Percentiles rank a stretch among this genome's conserved stretches.
These are phyloP conservation scores for Serranus cabrilla DNA, from an alignment of 2,797 vertebrate genomes.

Conservation along the genomic window DNA sequence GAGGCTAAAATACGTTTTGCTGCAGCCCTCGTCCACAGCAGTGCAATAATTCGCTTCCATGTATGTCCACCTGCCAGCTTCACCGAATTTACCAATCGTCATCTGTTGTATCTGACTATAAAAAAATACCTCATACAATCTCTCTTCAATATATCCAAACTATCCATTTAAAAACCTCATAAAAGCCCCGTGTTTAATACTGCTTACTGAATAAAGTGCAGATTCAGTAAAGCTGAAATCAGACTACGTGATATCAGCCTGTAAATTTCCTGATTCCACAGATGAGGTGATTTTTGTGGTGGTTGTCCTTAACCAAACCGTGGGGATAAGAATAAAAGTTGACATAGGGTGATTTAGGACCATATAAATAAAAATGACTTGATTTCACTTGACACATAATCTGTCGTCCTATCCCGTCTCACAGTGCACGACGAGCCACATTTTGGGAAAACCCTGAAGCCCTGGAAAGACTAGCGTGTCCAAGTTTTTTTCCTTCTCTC, in stretches of 20 bases:
- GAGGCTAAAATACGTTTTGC: too few relatives aligned
- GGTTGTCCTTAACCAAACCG: not conserved
- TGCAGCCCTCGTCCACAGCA: too few relatives aligned
- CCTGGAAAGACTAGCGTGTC: not conserved
- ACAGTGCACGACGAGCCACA: not conserved
- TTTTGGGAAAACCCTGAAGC: not conserved
- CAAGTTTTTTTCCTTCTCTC: not conserved
- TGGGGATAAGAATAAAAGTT: not conserved
- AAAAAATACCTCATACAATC: too few relatives aligned
- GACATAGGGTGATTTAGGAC: not conserved
- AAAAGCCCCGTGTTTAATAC: not conserved
- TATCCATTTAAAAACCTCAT: not conserved
- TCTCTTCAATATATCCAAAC: too few relatives aligned
- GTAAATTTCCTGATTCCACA: not conserved
- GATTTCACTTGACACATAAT: constrained; percentile 7
- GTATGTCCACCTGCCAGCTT: too few relatives aligned
- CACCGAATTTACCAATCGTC: too few relatives aligned
- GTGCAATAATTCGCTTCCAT: too few relatives aligned
- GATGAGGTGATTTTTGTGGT: not conserved
- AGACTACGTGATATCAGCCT: not conserved
- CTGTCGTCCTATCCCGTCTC: not conserved
- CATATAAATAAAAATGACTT: not conserved
- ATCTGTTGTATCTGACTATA: too few relatives aligned
- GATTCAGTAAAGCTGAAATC: not conserved
- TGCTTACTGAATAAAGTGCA: constrained; percentile 3